These are phyloP conservation scores for Poeciliopsis turrubarensis DNA, from an alignment of 2,113 vertebrate genomes.

Conservation along the genomic window DNA sequence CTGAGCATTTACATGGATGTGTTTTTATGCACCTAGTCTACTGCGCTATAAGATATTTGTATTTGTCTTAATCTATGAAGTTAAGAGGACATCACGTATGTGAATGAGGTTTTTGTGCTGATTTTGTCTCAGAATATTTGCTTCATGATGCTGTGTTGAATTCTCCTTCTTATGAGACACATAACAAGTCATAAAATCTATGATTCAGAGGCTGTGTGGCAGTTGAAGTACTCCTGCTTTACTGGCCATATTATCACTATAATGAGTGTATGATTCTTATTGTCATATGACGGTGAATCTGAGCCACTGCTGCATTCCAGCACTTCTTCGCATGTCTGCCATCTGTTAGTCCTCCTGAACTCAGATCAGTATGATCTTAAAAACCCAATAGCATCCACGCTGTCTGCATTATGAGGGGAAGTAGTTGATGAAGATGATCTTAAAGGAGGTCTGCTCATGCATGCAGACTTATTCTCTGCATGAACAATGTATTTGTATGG, in stretches of 20 bases:
- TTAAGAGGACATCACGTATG: not conserved
- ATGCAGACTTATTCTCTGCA: not conserved
- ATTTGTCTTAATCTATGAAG: not conserved
- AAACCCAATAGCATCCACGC: conserved; percentile 3
- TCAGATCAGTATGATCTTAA: not conserved
- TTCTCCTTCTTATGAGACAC: not conserved
- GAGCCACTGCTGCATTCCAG: not conserved
- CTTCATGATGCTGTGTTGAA: not conserved
- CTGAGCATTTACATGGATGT: no score
- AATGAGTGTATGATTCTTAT: not conserved
- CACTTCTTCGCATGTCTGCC: not conserved
- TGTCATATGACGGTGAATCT: not conserved
- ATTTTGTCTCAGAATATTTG: not conserved
- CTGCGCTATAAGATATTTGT: not conserved
- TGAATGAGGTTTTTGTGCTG: not conserved
- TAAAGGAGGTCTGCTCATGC: not conserved
- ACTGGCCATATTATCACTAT: not conserved
- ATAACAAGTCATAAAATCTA: not conserved
- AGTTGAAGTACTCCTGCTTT: not conserved
- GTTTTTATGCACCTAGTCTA: not conserved
- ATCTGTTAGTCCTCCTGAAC: not conserved
- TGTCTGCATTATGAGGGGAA: conserved; percentile 4
- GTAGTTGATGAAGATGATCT: not conserved
- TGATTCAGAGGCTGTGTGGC: not conserved
- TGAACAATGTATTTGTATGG: not conserved